phyloP scores from a whole-genome alignment of 2,797 vertebrate species.

The Lacerta bilineata region DNA sequence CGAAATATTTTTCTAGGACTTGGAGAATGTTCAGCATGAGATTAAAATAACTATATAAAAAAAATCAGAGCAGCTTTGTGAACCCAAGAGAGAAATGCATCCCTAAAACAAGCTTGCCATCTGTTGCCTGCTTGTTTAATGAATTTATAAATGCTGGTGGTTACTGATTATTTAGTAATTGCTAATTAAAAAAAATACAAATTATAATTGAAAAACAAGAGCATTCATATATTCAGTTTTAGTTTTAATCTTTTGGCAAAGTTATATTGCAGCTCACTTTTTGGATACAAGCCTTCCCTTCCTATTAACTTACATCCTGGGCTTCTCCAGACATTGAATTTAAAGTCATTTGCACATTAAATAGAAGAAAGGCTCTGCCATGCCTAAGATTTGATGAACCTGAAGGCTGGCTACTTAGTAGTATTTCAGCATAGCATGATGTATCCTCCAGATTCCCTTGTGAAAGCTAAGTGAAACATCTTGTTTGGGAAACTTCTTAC shows the following conservation, averaged over 20 bases:
- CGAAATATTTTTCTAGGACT: constrained; percentile 15
- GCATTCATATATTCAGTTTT: constrained; percentile 30
- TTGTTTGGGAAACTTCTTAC: constrained; percentile 13
- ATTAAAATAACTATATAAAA: constrained; percentile 19
- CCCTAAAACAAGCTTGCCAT: constrained; percentile 46
- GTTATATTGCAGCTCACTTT: constrained; percentile 14
- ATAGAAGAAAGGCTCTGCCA: background rate
- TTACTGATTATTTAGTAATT: constrained; percentile 53
- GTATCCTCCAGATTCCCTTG: constrained; percentile 11
- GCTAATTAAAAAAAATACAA: constrained; percentile 49
- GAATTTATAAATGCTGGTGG: constrained; percentile 50
- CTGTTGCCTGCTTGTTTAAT: constrained; percentile 59
- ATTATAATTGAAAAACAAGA: constrained; percentile 47
- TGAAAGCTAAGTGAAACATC: background rate
- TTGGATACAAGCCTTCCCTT: constrained; percentile 36
- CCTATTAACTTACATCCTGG: background rate
- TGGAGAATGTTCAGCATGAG: constrained; percentile 28
- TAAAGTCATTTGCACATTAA: constrained; percentile 6
- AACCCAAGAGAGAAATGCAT: constrained; percentile 31
- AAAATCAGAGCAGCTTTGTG: constrained; percentile 45
- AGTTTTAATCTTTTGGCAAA: constrained; percentile 36
- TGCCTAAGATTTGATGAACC: constrained; percentile 21
- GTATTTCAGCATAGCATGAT: constrained; percentile 1
- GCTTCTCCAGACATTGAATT: background rate
- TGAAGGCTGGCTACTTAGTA: background rate